Conservation (phyloP, 2,888 invertebrate genomes). For the Aleiodes alternator region DNA sequence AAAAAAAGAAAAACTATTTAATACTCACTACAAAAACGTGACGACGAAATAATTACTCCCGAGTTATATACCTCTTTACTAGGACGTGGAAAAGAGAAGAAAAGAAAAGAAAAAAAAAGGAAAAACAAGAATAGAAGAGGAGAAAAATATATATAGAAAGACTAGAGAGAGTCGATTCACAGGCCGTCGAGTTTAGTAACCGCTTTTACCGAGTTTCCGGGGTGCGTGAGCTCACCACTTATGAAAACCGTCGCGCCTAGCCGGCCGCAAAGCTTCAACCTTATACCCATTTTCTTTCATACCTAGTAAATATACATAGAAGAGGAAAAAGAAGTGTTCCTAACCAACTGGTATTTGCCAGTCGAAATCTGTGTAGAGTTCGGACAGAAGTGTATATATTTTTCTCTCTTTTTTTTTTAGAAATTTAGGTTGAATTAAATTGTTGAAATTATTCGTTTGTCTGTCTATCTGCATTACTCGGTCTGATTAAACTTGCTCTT, state of each 20-base stretch:
- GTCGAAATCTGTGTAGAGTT: too few relatives aligned
- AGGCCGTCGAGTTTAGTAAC: constrained; percentile 59
- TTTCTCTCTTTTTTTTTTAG: constrained; percentile 53
- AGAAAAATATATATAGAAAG: constrained; percentile 24
- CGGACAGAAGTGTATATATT: neutral
- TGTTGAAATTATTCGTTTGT: constrained; percentile 53
- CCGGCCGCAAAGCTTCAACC: constrained; percentile 54
- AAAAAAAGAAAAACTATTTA: neutral
- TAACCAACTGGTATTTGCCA: constrained; percentile 18
- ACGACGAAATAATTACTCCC: too few relatives aligned
- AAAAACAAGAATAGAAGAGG: constrained; percentile 14
- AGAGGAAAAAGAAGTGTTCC: neutral
- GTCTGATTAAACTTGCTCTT: constrained; percentile 67
- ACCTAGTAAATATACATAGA: constrained; percentile 51
- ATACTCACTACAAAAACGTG: too few relatives aligned
- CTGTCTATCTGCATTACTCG: constrained; percentile 61
- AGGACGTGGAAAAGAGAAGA: neutral
- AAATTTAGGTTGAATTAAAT: constrained; percentile 69
- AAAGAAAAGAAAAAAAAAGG: neutral
- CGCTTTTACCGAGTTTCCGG: constrained; percentile 59
- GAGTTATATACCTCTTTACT: neutral
- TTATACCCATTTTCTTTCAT: constrained; percentile 50
- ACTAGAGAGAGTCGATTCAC: constrained; percentile 51
- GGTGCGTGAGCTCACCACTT: constrained; percentile 60
- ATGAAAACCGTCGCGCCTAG: constrained; percentile 56